A percentile compares a stretch with the other conserved stretches of the same genome.
Evolutionary conservation across 2,888 invertebrate genomes (phyloP).

Genomic region (Bruchidius siliquastri): DNA sequence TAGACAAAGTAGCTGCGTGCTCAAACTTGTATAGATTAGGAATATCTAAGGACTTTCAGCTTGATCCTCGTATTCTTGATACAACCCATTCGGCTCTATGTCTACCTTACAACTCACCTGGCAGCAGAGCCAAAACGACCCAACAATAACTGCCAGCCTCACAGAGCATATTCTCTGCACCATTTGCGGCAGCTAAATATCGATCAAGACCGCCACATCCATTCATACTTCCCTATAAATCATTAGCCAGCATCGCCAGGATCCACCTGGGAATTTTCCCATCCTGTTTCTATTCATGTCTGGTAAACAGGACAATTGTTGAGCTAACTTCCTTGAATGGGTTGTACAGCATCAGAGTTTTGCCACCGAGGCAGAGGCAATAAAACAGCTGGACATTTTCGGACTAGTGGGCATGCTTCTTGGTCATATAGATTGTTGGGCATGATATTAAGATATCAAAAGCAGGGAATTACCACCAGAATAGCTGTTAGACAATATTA

Average conservation of each 20-base stretch:
- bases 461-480: too few species aligned
- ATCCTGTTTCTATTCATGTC: background rate
- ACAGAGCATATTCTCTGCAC: background rate
- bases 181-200: background rate
- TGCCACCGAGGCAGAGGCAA: background rate
- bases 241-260: background rate
- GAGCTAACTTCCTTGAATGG: background rate
- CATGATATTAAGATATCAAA: too few species aligned
- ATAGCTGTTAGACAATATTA: too few species aligned
- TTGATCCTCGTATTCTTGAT: too few species aligned
- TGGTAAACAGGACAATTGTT: background rate
- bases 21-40: too few species aligned
- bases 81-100: too few species aligned
- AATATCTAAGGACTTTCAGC: too few species aligned
- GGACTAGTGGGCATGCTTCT: too few species aligned
- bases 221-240: background rate
- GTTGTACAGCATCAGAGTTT: background rate
- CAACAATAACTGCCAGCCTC: background rate
- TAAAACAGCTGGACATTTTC: too few species aligned
- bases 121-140: background rate
- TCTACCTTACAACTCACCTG: too few species aligned
- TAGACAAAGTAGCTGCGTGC: too few species aligned
- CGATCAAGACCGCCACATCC: background rate
- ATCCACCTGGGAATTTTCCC: background rate
- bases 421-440: too few species aligned